phyloP scores from a whole-genome alignment of 2,113 vertebrate genomes.

The Corythornis cristatus region DNA sequence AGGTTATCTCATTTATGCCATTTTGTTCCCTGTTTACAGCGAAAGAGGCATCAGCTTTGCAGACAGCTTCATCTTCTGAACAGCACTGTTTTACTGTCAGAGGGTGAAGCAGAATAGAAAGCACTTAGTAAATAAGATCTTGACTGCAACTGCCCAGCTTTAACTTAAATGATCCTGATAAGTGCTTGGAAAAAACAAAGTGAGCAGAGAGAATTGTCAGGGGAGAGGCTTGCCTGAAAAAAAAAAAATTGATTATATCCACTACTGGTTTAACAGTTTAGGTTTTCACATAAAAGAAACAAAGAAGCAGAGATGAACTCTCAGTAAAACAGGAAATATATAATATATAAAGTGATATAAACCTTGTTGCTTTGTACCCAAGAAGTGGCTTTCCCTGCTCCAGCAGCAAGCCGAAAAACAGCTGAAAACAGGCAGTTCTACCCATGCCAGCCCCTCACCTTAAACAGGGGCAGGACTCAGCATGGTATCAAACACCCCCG shows the following conservation, averaged over 20 bases:
- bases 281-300: neutral
- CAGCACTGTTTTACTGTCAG: neutral
- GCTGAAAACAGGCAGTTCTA: too few relatives aligned
- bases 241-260: neutral
- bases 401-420: too few relatives aligned
- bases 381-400: too few relatives aligned
- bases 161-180: neutral
- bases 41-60: neutral
- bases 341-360: too few relatives aligned
- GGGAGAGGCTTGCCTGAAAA: neutral
- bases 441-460: too few relatives aligned
- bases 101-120: neutral
- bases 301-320: neutral
- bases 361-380: too few relatives aligned
- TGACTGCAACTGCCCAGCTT: neutral
- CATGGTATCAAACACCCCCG: too few relatives aligned
- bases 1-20: neutral
- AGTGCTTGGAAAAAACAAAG: neutral
- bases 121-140: neutral
- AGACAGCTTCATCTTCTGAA: neutral
- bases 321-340: neutral
- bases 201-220: neutral
- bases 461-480: too few relatives aligned
- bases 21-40: fast-evolving
- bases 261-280: neutral